These are phyloP conservation scores for Catamblyrhynchus diadema DNA, from an alignment of 2,797 vertebrate genomes.

Conservation along the genomic window DNA sequence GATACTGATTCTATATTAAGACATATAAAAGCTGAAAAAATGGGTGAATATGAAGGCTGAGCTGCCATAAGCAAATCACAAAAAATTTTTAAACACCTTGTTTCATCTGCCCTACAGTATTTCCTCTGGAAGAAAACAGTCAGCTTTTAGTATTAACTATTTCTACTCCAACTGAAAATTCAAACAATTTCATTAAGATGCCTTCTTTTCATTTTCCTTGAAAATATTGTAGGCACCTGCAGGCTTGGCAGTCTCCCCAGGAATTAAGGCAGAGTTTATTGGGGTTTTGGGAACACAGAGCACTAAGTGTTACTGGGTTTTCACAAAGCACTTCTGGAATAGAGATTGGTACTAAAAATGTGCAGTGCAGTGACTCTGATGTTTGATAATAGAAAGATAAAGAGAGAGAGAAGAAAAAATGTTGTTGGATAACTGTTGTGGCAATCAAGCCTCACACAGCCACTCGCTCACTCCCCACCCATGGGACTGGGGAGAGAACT, in stretches of 20 bases:
- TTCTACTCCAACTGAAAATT: background rate
- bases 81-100: background rate
- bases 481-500: background rate
- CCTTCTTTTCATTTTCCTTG: background rate
- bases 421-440: background rate
- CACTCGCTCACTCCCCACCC: rapidly evolving
- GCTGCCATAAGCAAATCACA: background rate
- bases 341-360: background rate
- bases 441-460: background rate
- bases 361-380: background rate
- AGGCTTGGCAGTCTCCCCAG: background rate
- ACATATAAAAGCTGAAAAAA: background rate
- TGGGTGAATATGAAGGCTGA: background rate
- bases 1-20: background rate
- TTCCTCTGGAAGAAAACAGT: background rate
- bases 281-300: background rate
- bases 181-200: background rate
- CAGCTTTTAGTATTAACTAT: background rate
- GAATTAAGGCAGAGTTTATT: background rate
- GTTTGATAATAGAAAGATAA: background rate
- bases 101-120: background rate
- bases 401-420: background rate
- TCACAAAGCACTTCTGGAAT: background rate
- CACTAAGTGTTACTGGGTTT: background rate
- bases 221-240: background rate